phyloP scores from a whole-genome alignment of 2,888 invertebrate species.

The Agonopterix alstromeriana region DNA sequence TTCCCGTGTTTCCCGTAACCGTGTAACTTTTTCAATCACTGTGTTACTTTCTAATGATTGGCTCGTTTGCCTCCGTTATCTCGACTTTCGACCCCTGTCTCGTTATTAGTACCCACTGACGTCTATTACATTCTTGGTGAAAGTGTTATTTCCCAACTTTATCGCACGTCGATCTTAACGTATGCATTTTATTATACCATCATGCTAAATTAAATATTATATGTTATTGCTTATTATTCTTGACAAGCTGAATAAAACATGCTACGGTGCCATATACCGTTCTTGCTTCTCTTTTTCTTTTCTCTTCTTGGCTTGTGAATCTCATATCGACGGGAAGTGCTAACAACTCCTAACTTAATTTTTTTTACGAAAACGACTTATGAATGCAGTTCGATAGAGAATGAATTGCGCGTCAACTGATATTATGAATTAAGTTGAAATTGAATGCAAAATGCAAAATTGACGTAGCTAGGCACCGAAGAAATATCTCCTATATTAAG shows the following conservation, averaged over 20 bases:
- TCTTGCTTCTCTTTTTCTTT: too few relatives aligned
- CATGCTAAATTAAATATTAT: conserved; percentile 1
- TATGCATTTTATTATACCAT: conserved; percentile 8
- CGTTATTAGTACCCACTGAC: conserved; percentile 43
- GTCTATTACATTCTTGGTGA: conserved; percentile 49
- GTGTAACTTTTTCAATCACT: conserved; percentile 30
- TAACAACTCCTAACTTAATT: too few relatives aligned
- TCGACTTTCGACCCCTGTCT: conserved; percentile 27
- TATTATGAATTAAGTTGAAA: too few relatives aligned
- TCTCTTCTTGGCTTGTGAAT: too few relatives aligned
- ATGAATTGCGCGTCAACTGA: too few relatives aligned
- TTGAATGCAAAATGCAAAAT: too few relatives aligned
- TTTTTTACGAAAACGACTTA: too few relatives aligned
- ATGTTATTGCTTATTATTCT: conserved; percentile 1
- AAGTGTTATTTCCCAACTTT: conserved; percentile 52
- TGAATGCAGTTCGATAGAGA: too few relatives aligned
- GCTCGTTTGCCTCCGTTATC: conserved; percentile 16
- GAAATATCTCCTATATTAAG: too few relatives aligned
- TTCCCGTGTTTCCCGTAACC: conserved; percentile 36
- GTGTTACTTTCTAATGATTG: conserved; percentile 33
- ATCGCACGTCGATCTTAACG: conserved; percentile 44
- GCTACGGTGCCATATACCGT: too few relatives aligned
- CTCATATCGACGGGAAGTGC: too few relatives aligned
- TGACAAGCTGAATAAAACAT: not conserved
- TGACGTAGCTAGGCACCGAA: too few relatives aligned